Evolutionary conservation across 2,888 invertebrate species (phyloP).

Genomic region (Perizoma flavofasciatum): DNA sequence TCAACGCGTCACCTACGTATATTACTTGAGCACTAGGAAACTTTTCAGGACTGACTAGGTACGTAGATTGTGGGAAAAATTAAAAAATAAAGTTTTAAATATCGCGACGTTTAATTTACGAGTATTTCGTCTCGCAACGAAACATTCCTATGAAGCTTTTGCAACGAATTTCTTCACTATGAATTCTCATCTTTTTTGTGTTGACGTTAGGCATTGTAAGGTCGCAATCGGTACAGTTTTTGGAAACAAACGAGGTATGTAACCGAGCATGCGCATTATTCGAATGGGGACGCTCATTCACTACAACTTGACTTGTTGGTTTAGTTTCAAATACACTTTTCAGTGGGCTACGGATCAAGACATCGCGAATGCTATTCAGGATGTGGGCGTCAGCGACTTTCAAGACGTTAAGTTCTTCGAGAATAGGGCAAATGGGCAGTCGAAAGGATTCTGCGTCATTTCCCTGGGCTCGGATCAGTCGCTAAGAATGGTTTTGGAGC

Average conservation of each 20-base stretch:
- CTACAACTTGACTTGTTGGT: conserved; percentile 44
- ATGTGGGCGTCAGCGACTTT: conserved; percentile 95
- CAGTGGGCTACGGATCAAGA: conserved; percentile 99
- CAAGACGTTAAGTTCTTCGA: conserved; percentile 99
- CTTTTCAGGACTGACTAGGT: not conserved
- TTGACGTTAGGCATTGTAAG: conserved; percentile 12
- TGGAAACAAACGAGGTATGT: conserved; percentile 45
- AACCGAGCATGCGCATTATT: conserved; percentile 36
- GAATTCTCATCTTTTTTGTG: conserved; percentile 7
- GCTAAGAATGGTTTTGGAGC: conserved; percentile 94
- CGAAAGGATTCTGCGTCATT: conserved; percentile 98
- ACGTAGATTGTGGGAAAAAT: conserved; percentile 5
- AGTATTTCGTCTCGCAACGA: conserved; percentile 1
- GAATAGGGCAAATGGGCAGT: conserved; percentile 99
- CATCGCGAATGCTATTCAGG: conserved; percentile 94
- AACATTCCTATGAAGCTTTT: too few species aligned
- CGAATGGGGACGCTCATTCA: conserved; percentile 36
- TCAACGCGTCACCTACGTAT: conserved; percentile 50
- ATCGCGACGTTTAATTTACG: not conserved
- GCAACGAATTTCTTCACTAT: not conserved
- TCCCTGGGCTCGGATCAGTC: conserved; percentile 97
- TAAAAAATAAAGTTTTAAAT: not conserved
- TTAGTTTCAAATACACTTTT: conserved; percentile 74
- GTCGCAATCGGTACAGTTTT: conserved; percentile 15
- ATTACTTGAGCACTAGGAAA: conserved; percentile 15